Conservation (phyloP, 2,113 vertebrate genomes). For the Nothobranchius kuhntae region DNA sequence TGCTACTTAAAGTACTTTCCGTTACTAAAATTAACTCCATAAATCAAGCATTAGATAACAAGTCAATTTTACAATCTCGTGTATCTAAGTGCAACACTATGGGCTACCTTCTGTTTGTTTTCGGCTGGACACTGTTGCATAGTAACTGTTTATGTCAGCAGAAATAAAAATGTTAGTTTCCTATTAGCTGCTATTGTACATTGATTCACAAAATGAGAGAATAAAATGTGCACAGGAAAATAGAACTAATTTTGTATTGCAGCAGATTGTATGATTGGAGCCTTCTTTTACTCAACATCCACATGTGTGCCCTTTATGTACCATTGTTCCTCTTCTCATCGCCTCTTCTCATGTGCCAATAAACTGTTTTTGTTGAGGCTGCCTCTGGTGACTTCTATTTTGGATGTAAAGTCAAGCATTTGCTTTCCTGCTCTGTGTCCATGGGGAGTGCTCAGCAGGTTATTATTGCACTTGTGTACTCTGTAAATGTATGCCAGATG, state of each 20-base stretch:
- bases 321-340: conserved; percentile 62
- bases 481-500: conserved; percentile 77
- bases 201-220: no score
- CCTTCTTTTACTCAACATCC: conserved; percentile 26
- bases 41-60: background rate
- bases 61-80: no score
- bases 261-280: conserved; percentile 25
- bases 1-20: no score
- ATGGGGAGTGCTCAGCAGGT: conserved; percentile 60
- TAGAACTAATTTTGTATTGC: background rate
- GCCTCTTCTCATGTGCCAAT: conserved; percentile 30
- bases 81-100: background rate
- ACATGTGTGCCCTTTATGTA: conserved; percentile 28
- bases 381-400: conserved; percentile 68
- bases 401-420: conserved; percentile 67
- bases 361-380: conserved; percentile 52
- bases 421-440: conserved; percentile 67
- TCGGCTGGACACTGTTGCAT: no score
- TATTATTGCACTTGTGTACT: conserved; percentile 72
- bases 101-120: background rate
- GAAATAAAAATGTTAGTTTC: no score
- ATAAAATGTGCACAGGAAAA: no score
- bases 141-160: background rate
- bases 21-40: no score
- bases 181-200: no score